phyloP scores from a whole-genome alignment of 2,113 vertebrate species.

The Tragelaphus strepsiceros region DNA sequence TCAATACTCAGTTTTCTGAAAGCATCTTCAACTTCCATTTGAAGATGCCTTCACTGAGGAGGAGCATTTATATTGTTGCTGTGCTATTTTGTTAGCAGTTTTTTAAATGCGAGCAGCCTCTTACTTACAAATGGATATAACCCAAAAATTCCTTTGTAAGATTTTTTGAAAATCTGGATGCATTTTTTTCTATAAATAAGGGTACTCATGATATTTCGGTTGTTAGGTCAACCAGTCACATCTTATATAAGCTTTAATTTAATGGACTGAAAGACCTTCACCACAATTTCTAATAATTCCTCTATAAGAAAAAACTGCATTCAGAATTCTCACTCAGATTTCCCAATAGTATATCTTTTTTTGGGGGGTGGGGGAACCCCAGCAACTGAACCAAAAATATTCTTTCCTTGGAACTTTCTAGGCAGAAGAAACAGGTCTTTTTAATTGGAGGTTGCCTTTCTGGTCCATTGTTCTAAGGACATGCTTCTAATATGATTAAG shows the following conservation, averaged over 20 bases:
- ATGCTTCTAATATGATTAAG: not conserved
- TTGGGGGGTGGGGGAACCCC: not conserved
- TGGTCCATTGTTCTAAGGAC: not conserved
- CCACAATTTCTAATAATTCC: not conserved
- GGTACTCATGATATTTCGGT: not conserved
- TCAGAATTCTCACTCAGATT: not conserved
- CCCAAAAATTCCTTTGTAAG: slow-evolving; percentile 5
- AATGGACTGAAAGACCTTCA: not conserved
- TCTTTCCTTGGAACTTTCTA: slow-evolving; percentile 10
- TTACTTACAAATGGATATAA: slow-evolving; percentile 9
- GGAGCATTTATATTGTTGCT: not conserved
- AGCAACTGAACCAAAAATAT: not conserved
- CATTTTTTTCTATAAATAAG: not conserved
- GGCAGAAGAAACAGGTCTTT: not conserved
- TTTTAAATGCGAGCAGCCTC: not conserved
- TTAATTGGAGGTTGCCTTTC: not conserved
- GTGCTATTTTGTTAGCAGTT: not conserved
- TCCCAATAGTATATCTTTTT: not conserved
- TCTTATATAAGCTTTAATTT: slow-evolving; percentile 1
- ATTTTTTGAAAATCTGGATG: slow-evolving; percentile 6
- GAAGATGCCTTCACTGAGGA: not conserved
- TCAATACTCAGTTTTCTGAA: not conserved
- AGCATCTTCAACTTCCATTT: not conserved
- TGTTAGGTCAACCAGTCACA: not conserved
- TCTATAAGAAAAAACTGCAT: not conserved